phyloP scores from a whole-genome alignment of 2,888 invertebrate genomes.

The Hedychridium roseum region DNA sequence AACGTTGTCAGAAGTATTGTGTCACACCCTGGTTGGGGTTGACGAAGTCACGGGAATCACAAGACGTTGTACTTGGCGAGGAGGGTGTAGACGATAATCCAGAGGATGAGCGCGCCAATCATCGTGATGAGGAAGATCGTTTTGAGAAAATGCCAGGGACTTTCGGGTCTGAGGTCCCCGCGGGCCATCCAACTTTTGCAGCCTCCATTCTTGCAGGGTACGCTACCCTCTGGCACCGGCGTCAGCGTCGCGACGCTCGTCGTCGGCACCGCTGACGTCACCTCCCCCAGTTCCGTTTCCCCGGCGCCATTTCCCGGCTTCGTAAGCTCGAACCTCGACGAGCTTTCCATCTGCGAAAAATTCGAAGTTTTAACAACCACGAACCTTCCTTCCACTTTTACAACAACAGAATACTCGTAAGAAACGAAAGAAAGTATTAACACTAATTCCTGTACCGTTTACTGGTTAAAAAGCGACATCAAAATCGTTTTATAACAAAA shows the following conservation, averaged over 20 bases:
- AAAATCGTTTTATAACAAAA: no score
- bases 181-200: constrained; percentile 42
- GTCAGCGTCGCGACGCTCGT: constrained; percentile 40
- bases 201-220: constrained; percentile 47
- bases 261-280: constrained; percentile 36
- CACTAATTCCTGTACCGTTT: no score
- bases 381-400: no score
- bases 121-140: constrained; percentile 64
- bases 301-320: constrained; percentile 33
- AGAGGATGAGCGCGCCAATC: constrained; percentile 63
- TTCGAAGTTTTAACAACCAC: no score
- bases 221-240: constrained; percentile 23
- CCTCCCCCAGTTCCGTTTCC: constrained; percentile 56
- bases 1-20: no score
- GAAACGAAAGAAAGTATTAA: no score
- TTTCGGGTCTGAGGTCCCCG: constrained; percentile 52
- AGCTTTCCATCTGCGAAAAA: constrained; percentile 65
- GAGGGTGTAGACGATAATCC: constrained; percentile 63
- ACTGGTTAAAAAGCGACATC: no score
- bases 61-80: constrained; percentile 54
- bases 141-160: constrained; percentile 67
- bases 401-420: no score
- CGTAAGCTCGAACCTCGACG: constrained; percentile 47
- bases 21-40: no score
- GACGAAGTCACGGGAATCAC: constrained; percentile 24